Conservation (phyloP, 2,113 vertebrate genomes). For the Sapayoa aenigma region DNA sequence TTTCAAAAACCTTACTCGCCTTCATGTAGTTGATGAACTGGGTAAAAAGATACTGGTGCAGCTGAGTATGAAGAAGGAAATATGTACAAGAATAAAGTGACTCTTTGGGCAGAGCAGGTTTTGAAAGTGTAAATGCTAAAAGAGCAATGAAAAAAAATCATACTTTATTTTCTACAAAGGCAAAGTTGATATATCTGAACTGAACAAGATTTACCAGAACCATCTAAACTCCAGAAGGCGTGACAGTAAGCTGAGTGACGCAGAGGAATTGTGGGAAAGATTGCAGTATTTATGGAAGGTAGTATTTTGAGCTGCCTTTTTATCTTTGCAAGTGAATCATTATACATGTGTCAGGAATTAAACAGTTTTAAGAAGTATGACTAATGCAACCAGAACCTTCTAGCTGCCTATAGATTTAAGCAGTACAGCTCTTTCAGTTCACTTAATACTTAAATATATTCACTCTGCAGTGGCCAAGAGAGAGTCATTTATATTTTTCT, state of each 20-base stretch:
- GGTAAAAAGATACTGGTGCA: not conserved
- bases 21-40: not conserved
- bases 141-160: not conserved
- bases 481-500: not conserved
- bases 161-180: slow-evolving; percentile 77
- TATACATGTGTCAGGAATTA: slow-evolving; percentile 36
- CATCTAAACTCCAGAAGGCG: slow-evolving; percentile 60
- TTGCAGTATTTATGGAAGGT: slow-evolving; percentile 91
- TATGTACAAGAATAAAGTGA: not conserved
- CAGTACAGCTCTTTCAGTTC: not conserved
- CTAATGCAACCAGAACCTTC: slow-evolving; percentile 36
- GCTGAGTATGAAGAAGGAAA: not conserved
- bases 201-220: slow-evolving; percentile 80
- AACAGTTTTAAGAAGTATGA: slow-evolving; percentile 37
- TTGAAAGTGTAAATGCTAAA: not conserved
- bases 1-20: not conserved
- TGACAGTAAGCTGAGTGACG: slow-evolving; percentile 40
- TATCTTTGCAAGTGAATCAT: slow-evolving; percentile 54
- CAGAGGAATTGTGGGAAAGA: slow-evolving; percentile 76
- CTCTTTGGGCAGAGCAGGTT: not conserved
- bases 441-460: slow-evolving; percentile 15
- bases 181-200: slow-evolving; percentile 83
- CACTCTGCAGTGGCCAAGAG: not conserved
- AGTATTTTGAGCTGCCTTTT: slow-evolving; percentile 69
- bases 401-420: not conserved